phyloP scores from a whole-genome alignment of 2,797 vertebrate species.

The Semotilus atromaculatus region DNA sequence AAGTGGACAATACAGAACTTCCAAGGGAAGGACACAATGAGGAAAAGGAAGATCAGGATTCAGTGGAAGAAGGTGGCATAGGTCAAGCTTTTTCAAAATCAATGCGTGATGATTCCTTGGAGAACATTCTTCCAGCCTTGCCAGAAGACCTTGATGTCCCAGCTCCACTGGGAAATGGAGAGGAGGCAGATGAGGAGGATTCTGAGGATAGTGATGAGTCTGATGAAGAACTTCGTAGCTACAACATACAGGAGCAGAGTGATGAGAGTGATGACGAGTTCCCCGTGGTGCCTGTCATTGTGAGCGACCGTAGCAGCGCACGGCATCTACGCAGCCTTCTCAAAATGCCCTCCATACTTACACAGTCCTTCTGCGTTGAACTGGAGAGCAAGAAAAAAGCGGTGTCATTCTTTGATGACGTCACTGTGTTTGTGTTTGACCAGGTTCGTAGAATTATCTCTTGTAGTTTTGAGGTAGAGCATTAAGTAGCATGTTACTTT shows the following conservation, averaged over 20 bases:
- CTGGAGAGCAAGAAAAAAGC: constrained; percentile 94
- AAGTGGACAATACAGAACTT: constrained; percentile 85
- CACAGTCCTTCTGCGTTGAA: constrained; percentile 85
- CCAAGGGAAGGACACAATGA: constrained; percentile 56
- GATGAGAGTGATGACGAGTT: constrained; percentile 82
- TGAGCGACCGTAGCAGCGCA: constrained; percentile 87
- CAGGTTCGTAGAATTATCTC: constrained; percentile 79
- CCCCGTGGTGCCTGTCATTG: constrained; percentile 85
- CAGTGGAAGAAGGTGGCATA: constrained; percentile 66
- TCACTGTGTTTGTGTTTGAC: constrained; percentile 98
- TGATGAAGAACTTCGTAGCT: constrained; percentile 92
- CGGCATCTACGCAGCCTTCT: constrained; percentile 91
- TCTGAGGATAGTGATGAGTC: constrained; percentile 93
- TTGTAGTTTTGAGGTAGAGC: neutral
- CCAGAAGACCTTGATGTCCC: constrained; percentile 69
- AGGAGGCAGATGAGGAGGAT: constrained; percentile 86
- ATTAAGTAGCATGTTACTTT: neutral
- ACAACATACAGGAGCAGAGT: constrained; percentile 92
- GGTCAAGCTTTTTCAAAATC: constrained; percentile 70
- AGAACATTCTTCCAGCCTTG: constrained; percentile 72
- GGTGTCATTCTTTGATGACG: constrained; percentile 96
- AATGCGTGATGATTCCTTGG: constrained; percentile 64
- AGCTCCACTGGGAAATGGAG: constrained; percentile 78
- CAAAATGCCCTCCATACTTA: constrained; percentile 88
- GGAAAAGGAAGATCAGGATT: constrained; percentile 54